Conservation (phyloP, 2,797 vertebrate species). For the Meda fulgida region DNA sequence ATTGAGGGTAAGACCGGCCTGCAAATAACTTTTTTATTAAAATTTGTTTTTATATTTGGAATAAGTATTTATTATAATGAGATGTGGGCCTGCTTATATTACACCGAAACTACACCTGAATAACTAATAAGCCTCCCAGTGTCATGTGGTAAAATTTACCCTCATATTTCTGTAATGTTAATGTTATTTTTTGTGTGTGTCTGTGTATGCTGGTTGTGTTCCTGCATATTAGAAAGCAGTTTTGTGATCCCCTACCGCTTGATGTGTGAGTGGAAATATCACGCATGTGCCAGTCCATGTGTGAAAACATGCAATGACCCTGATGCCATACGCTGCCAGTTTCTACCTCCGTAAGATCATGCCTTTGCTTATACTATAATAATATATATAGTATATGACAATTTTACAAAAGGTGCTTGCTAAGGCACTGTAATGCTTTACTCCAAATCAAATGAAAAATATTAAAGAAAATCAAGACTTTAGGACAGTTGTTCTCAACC, state of each 20-base stretch:
- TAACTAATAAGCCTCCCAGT: background rate
- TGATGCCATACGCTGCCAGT: conserved; percentile 86
- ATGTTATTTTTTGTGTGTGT: background rate
- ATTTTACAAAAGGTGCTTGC: background rate
- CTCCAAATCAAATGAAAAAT: background rate
- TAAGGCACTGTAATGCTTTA: background rate
- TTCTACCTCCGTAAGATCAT: conserved; percentile 90
- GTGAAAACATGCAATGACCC: conserved; percentile 92
- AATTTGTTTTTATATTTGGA: too few relatives aligned
- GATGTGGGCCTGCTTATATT: background rate
- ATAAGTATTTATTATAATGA: background rate
- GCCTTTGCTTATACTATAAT: background rate
- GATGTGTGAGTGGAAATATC: conserved; percentile 97
- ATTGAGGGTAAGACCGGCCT: conserved; percentile 84
- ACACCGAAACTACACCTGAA: background rate
- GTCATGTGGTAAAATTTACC: background rate
- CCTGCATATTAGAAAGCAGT: conserved; percentile 82
- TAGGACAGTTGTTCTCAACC: background rate
- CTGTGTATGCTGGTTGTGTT: background rate
- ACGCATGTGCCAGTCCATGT: conserved; percentile 90
- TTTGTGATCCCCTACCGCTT: conserved; percentile 92
- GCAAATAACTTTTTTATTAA: too few relatives aligned
- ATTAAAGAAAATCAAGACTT: background rate
- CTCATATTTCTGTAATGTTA: background rate
- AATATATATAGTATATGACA: background rate